Conservation (phyloP, 2,888 invertebrate species). For the Callosobruchus maculatus region DNA sequence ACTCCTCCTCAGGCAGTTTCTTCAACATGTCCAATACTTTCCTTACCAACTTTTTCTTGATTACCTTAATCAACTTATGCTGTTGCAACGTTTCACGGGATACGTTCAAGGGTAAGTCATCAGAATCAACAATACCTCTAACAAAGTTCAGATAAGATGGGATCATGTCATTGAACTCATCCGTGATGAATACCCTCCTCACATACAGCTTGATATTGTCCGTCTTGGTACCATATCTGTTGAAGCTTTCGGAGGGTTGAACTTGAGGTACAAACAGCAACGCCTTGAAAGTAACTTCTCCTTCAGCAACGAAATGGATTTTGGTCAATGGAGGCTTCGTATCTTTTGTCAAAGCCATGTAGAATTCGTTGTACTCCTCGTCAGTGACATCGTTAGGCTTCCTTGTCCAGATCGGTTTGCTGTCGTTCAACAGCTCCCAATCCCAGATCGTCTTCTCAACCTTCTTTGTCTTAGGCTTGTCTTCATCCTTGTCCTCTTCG, state of each 20-base stretch:
- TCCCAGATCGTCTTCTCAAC: constrained; percentile 96
- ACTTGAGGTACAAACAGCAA: constrained; percentile 89
- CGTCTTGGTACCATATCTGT: constrained; percentile 85
- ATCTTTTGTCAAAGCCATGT: constrained; percentile 92
- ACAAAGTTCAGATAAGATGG: constrained; percentile 95
- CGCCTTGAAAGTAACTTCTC: constrained; percentile 98
- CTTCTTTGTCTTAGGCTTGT: constrained; percentile 78
- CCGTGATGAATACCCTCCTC: constrained; percentile 97
- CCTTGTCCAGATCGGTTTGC: constrained; percentile 98
- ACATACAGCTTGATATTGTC: constrained; percentile 97
- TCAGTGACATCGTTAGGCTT: constrained; percentile 82
- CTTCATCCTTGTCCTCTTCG: constrained; percentile 69
- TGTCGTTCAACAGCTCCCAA: constrained; percentile 94
- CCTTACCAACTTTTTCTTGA: constrained; percentile 96
- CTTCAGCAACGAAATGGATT: constrained; percentile 97
- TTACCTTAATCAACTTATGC: constrained; percentile 97
- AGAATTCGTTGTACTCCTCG: constrained; percentile 92
- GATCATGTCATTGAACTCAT: constrained; percentile 99
- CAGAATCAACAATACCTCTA: constrained; percentile 96
- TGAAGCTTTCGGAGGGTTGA: constrained; percentile 91
- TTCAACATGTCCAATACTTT: constrained; percentile 98
- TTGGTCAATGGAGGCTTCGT: constrained; percentile 76
- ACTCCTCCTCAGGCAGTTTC: constrained; percentile 87
- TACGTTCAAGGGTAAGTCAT: constrained; percentile 97
- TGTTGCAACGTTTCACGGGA: constrained; percentile 97